These are phyloP conservation scores for Acleris sparsana DNA, from an alignment of 2,888 invertebrate species.

Conservation along the genomic window DNA sequence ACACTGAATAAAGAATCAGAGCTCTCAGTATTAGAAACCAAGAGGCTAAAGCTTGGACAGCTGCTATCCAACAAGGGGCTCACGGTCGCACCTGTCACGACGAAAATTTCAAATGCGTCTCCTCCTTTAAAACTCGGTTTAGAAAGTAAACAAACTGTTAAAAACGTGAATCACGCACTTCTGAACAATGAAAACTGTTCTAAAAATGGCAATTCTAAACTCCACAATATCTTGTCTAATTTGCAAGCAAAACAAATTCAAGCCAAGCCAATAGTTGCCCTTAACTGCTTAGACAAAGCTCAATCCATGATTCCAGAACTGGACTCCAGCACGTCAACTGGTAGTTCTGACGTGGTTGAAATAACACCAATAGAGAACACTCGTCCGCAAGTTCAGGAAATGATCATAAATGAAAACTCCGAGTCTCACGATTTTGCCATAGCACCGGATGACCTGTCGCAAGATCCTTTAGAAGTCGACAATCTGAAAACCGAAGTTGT, in stretches of 20 bases:
- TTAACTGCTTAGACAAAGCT: constrained; percentile 60
- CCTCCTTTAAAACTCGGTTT: constrained; percentile 55
- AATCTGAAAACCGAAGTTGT: constrained; percentile 50
- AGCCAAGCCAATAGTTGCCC: constrained; percentile 60
- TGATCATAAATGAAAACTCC: constrained; percentile 76
- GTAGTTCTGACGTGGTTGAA: constrained; percentile 65
- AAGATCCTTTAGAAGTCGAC: constrained; percentile 75
- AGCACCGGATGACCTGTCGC: constrained; percentile 66
- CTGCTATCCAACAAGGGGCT: constrained; percentile 71
- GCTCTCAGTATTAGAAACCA: constrained; percentile 65
- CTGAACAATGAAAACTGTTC: constrained; percentile 76
- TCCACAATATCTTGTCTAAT: constrained; percentile 76
- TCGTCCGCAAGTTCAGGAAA: constrained; percentile 64
- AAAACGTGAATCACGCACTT: constrained; percentile 62
- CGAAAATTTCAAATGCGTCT: constrained; percentile 54
- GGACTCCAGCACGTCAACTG: constrained; percentile 69
- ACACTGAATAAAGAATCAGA: constrained; percentile 64
- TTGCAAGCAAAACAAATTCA: constrained; percentile 75
- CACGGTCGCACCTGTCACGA: constrained; percentile 63
- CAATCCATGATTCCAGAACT: constrained; percentile 56
- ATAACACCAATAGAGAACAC: constrained; percentile 59
- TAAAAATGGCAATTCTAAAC: constrained; percentile 80
- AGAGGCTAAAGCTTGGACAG: constrained; percentile 74
- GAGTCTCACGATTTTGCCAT: constrained; percentile 69
- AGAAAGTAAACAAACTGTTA: constrained; percentile 59